These are phyloP conservation scores for Brachionus manjavacas DNA, from an alignment of 1,140 invertebrate genomes.

Conservation along the genomic window DNA sequence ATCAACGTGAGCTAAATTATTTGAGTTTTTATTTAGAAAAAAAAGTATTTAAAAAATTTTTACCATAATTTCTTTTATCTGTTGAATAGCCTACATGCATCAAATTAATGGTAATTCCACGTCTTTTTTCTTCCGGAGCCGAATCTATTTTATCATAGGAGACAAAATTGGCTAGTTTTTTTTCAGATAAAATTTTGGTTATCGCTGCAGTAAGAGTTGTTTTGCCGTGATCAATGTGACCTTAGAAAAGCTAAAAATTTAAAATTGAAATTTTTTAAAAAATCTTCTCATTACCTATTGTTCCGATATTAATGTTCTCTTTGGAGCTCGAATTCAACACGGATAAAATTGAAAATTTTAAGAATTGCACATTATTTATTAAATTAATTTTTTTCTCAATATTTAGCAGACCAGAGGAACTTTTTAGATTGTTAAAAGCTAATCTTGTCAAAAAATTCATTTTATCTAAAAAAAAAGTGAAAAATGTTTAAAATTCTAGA, in stretches of 20 bases:
- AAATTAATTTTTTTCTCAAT: neutral
- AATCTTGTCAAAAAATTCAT: neutral
- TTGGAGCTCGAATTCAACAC: neutral
- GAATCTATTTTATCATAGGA: constrained; percentile 88
- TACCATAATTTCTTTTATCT: constrained; percentile 64
- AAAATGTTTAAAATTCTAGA: neutral
- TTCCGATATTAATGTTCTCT: constrained; percentile 41
- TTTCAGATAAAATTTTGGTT: constrained; percentile 62
- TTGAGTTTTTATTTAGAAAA: too few relatives aligned
- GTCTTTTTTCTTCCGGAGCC: constrained; percentile 83
- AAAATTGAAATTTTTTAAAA: neutral
- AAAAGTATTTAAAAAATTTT: too few relatives aligned
- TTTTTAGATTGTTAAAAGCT: neutral
- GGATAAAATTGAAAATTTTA: neutral
- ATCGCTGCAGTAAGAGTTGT: constrained; percentile 96
- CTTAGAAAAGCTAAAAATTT: too few relatives aligned
- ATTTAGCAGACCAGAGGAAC: neutral
- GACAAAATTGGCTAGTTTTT: constrained; percentile 65
- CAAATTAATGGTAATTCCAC: constrained; percentile 94
- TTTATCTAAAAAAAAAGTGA: neutral
- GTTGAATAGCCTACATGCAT: constrained; percentile 88
- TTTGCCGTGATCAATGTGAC: constrained; percentile 97
- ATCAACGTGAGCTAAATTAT: constrained; percentile 64
- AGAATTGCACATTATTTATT: neutral
- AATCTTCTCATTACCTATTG: constrained; percentile 11